phyloP scores from a whole-genome alignment of 1,140 invertebrate species.

The Goniozus legneri region DNA sequence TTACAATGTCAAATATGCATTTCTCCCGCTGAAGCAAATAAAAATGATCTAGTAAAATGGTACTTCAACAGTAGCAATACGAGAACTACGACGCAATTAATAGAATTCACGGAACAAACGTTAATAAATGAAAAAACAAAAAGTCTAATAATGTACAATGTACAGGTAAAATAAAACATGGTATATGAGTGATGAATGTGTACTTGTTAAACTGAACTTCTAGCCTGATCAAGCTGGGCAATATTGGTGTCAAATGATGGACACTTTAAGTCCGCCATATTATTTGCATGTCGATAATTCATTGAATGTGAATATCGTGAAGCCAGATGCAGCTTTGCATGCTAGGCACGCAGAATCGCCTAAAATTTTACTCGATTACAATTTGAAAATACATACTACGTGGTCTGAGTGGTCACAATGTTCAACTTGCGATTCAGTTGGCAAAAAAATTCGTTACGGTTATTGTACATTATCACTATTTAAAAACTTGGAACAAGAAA shows the following conservation, averaged over 20 bases:
- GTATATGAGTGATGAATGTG: background rate
- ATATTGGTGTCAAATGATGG: constrained; percentile 53
- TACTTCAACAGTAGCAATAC: constrained; percentile 37
- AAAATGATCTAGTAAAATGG: constrained; percentile 48
- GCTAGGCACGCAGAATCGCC: constrained; percentile 28
- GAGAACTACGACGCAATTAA: constrained; percentile 22
- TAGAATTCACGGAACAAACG: constrained; percentile 45
- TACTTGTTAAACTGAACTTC: background rate
- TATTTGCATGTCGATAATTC: constrained; percentile 51
- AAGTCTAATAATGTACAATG: constrained; percentile 50
- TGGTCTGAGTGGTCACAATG: constrained; percentile 65
- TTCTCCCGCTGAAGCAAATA: constrained; percentile 43
- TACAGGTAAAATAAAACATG: constrained; percentile 30
- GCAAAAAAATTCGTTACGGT: constrained; percentile 55
- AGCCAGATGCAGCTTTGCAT: constrained; percentile 28
- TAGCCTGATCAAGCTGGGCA: constrained; percentile 47
- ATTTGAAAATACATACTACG: constrained; percentile 46
- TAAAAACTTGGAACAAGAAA: constrained; percentile 4
- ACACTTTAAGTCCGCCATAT: constrained; percentile 42
- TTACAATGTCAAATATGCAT: constrained; percentile 56
- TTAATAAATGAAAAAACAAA: constrained; percentile 45
- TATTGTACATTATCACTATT: constrained; percentile 54
- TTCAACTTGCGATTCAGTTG: constrained; percentile 58
- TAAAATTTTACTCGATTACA: constrained; percentile 31
- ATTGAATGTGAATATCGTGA: constrained; percentile 30